Conservation (phyloP, 2,797 vertebrate species). For the Tiaroga cobitis region DNA sequence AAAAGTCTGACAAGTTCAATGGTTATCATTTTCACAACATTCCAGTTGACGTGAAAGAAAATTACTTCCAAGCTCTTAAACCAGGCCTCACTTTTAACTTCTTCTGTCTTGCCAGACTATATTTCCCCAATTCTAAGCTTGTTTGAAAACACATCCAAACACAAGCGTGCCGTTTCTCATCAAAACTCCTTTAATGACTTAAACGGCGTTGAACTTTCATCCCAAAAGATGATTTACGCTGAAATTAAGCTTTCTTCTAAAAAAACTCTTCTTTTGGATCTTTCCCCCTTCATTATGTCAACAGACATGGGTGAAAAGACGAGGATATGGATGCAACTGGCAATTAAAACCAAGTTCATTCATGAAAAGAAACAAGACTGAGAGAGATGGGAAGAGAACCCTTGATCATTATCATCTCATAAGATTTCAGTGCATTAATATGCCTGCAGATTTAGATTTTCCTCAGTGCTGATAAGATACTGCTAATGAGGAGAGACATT, state of each 20-base stretch:
- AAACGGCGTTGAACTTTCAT: conserved; percentile 21
- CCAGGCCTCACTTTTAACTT: conserved; percentile 28
- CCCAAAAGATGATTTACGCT: neutral
- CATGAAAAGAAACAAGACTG: neutral
- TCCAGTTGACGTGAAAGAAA: neutral
- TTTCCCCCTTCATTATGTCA: conserved; percentile 19
- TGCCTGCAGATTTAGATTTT: conserved; percentile 6
- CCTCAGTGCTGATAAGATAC: neutral
- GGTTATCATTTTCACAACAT: neutral
- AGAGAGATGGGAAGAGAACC: neutral
- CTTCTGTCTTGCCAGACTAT: neutral
- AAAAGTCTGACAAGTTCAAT: conserved; percentile 18
- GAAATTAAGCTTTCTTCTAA: neutral
- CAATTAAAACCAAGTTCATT: conserved; percentile 28
- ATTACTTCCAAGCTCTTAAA: conserved; percentile 4
- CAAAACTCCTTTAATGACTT: conserved; percentile 30
- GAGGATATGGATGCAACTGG: neutral
- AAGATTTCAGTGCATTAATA: conserved; percentile 15
- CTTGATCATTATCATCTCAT: conserved; percentile 21
- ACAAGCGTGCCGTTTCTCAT: neutral
- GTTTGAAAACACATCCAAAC: neutral
- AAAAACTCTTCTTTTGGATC: neutral
- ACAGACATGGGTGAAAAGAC: neutral
- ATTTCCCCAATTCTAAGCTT: conserved; percentile 4
- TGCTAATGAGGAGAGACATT: neutral